Evolutionary conservation across 2,797 vertebrate species (phyloP), one percentile per base, ranked within the genome.

Genomic region (Catharus ustulatus): DNA sequence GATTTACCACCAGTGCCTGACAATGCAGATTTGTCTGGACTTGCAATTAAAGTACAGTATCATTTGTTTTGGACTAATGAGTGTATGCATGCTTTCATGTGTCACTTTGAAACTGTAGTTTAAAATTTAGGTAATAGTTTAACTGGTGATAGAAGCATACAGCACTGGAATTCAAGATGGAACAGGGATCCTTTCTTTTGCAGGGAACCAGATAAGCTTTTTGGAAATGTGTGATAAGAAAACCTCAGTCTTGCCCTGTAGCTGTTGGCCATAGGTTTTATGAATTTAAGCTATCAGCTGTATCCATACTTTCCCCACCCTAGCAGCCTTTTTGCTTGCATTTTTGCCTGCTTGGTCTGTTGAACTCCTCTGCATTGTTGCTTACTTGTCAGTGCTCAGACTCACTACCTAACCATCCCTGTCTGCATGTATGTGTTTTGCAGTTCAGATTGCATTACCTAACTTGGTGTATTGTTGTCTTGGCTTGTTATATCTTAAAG

Each of bases 1-100:
- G 99, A 99, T 96, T 91, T 99, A 20, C 99, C 99, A 2, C 98
- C 99, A 1, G 97, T 99, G 72, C 99, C 99, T 36, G 99, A 98
- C 94, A 98, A 98, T n/a, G 98, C 98, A 21, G 99, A 99, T 94
- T 94, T 99, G 52, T 99, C 98, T 36, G 99, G 99, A 23, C 97
- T 99, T 83, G 97, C 98, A 46, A 99, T 99, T 96, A 98, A 98
- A 98, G 99, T 99, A 98, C 27, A 89, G 11, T 36, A 32, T 73
- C 4, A 0, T 86, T 83, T 80, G 14, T 27, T 89, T 79, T 55
- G 49, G 19, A 5, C 11, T 80, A 26, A 18, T 0, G 10, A 54
- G 24, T 40, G 20, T 8, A 4, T 73, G 36, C 27, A 30, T 85
- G 88, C 20, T 80, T 88, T 90, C 51, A 29, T 61, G 24, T 32